Percentiles rank a stretch among this genome's conserved stretches.
These are phyloP conservation scores for Delichon dasypus DNA, from an alignment of 2,797 vertebrate genomes.

Conservation along the genomic window DNA sequence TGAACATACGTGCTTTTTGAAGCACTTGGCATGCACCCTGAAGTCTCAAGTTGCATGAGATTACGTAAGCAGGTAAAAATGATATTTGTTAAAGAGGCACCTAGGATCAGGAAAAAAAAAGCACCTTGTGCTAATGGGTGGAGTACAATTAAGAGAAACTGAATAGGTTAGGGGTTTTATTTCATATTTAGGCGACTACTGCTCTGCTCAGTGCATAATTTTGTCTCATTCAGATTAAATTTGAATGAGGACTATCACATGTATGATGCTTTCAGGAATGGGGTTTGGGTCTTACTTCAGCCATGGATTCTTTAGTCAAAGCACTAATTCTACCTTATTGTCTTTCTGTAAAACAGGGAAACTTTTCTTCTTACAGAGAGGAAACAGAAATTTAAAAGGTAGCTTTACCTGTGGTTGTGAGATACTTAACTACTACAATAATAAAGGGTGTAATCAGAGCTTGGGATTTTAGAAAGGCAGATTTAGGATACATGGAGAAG, in stretches of 20 bases:
- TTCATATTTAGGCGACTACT: background rate
- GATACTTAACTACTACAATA: background rate
- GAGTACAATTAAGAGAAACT: background rate
- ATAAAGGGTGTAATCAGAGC: background rate
- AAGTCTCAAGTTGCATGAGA: background rate
- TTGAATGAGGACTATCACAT: background rate
- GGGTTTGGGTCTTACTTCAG: background rate
- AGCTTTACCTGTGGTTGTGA: background rate
- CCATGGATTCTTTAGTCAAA: background rate
- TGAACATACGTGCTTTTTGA: background rate
- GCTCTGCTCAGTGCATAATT: background rate
- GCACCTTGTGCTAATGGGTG: background rate
- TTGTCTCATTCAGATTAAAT: background rate
- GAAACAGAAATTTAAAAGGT: background rate
- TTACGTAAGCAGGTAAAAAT: slow-evolving; percentile 18
- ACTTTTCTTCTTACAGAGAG: background rate
- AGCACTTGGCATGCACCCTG: background rate
- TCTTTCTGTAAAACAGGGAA: background rate
- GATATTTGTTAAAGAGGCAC: background rate
- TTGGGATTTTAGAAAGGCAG: background rate
- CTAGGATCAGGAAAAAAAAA: background rate
- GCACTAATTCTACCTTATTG: background rate
- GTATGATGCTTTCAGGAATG: background rate
- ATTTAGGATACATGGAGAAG: background rate
- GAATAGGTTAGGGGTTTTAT: background rate